These are phyloP conservation scores for Chelonoidis abingdonii DNA, from an alignment of 2,113 vertebrate species.

Conservation along the genomic window DNA sequence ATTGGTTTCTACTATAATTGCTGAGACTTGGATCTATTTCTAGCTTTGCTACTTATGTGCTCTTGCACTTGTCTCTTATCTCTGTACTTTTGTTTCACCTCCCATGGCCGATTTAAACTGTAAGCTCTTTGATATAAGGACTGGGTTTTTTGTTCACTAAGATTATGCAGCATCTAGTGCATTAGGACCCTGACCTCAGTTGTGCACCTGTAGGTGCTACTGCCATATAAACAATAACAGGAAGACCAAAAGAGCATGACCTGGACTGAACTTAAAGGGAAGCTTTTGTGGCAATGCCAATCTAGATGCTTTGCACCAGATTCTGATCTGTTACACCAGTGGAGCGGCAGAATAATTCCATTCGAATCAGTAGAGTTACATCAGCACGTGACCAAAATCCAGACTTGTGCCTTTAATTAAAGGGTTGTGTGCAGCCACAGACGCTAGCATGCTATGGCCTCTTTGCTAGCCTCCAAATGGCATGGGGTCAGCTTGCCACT, in stretches of 20 bases:
- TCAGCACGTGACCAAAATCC: background rate
- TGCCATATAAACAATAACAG: background rate
- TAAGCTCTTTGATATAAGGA: background rate
- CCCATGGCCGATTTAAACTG: background rate
- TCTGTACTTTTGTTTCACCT: background rate
- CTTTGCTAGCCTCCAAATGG: background rate
- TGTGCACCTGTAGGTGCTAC: background rate
- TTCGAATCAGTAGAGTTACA: background rate
- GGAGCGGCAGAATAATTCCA: background rate
- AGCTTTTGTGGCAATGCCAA: background rate
- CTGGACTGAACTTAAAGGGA: conserved; percentile 9
- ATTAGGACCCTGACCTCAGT: background rate
- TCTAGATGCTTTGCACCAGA: background rate
- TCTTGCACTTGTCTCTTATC: too few species aligned
- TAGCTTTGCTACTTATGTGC: background rate
- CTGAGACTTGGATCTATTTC: background rate
- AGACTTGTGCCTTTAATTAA: conserved; percentile 42
- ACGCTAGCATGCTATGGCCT: background rate
- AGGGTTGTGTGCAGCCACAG: background rate
- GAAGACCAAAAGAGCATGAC: background rate
- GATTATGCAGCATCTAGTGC: background rate
- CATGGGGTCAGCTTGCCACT: background rate
- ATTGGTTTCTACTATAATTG: background rate
- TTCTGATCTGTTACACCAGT: background rate
- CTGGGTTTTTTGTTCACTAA: background rate